Percentiles rank a stretch among this genome's conserved stretches.
phyloP scores from a whole-genome alignment of 2,113 vertebrate genomes.

The Toxostoma redivivum region DNA sequence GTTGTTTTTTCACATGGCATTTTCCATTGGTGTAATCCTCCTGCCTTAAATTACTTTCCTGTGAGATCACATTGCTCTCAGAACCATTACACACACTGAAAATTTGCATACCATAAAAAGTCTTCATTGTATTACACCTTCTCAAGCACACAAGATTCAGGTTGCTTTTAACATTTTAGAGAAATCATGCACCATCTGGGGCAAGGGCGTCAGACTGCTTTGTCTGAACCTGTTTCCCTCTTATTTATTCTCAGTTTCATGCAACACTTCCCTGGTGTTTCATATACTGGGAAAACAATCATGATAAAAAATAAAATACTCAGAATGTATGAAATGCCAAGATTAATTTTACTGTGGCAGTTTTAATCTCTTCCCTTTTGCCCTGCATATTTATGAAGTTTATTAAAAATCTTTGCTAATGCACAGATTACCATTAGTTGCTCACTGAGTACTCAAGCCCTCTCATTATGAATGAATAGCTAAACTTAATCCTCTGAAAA shows the following conservation, averaged over 20 bases:
- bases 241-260: conserved; percentile 27
- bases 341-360: not conserved
- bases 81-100: not conserved
- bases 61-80: not conserved
- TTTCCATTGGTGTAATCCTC: not conserved
- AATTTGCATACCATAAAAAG: not conserved
- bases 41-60: not conserved
- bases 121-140: not conserved
- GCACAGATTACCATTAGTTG: not conserved
- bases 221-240: conserved; percentile 4
- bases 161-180: not conserved
- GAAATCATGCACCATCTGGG: not conserved
- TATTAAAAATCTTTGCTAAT: not conserved
- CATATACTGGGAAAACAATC: not conserved
- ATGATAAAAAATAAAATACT: not conserved
- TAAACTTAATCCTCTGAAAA: conserved; percentile 40
- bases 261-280: not conserved
- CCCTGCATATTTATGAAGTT: not conserved
- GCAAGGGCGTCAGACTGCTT: not conserved
- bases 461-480: not conserved
- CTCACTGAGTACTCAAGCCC: not conserved
- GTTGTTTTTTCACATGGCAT: not conserved
- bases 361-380: not conserved
- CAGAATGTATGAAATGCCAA: not conserved
- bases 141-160: not conserved